Evolutionary conservation across 2,888 invertebrate genomes (phyloP).

Genomic region (Vesta saturnalis): DNA sequence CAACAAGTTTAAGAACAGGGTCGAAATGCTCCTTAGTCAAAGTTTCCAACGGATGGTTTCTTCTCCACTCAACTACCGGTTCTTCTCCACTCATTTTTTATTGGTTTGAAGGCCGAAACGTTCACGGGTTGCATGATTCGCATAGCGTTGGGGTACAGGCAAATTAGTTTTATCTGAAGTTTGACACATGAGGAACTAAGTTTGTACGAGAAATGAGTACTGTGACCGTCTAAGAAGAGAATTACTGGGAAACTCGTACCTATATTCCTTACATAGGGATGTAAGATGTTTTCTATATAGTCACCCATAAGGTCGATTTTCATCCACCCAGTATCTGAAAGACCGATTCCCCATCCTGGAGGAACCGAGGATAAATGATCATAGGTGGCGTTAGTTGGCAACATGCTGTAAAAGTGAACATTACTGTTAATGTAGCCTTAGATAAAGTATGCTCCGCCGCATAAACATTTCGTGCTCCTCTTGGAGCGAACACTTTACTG

Average conservation of each 20-base stretch:
- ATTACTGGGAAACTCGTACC: not conserved
- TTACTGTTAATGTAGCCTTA: no score
- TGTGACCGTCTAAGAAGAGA: no score
- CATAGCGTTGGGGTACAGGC: not conserved
- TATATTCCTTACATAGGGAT: not conserved
- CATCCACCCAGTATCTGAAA: not conserved
- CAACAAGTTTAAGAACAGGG: not conserved
- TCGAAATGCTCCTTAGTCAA: not conserved
- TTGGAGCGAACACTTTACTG: not conserved
- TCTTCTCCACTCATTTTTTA: no score
- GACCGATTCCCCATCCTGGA: not conserved
- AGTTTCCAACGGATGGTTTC: not conserved
- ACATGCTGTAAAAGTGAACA: no score
- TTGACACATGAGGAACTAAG: not conserved
- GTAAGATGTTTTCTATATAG: no score
- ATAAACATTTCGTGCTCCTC: not conserved
- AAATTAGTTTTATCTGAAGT: not conserved
- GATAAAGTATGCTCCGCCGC: not conserved
- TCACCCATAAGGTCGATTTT: no score
- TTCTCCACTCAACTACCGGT: no score
- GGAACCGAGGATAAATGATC: not conserved
- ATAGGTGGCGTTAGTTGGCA: not conserved
- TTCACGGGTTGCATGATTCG: not conserved
- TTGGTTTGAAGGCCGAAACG: not conserved
- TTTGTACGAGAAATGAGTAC: not conserved